phyloP scores from a whole-genome alignment of 2,113 vertebrate species.

The Spizaetus ornatus region DNA sequence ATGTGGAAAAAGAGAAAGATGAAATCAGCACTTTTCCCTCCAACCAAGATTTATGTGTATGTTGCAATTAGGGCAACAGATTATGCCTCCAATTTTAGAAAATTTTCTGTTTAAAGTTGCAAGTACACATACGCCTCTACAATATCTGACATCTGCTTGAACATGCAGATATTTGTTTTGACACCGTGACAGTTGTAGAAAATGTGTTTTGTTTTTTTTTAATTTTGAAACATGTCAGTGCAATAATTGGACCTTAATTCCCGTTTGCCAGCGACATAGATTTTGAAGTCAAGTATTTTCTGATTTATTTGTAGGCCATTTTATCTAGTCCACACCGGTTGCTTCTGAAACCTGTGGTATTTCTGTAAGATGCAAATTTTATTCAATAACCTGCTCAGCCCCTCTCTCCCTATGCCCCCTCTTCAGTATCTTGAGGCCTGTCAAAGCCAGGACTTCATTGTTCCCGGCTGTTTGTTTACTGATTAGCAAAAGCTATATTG shows the following conservation, averaged over 20 bases:
- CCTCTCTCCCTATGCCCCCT: accelerated
- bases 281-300: slow-evolving; percentile 10
- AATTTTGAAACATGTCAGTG: slow-evolving; percentile 22
- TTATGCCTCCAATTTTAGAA: slow-evolving; percentile 35
- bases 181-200: slow-evolving; percentile 39
- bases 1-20: not conserved
- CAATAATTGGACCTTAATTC: slow-evolving; percentile 46
- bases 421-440: not conserved
- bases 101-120: slow-evolving; percentile 41
- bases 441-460: not conserved
- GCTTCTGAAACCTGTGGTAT: not conserved
- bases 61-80: slow-evolving; percentile 48
- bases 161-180: slow-evolving; percentile 64
- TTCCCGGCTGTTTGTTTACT: not conserved
- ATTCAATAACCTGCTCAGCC: not conserved
- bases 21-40: slow-evolving; percentile 11
- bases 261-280: slow-evolving; percentile 23
- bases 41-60: not conserved
- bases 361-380: not conserved
- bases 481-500: not conserved
- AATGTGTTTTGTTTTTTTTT: not conserved
- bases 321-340: not conserved
- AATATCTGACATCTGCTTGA: slow-evolving; percentile 42
- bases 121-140: not conserved
- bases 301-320: not conserved